Evolutionary conservation across 2,888 invertebrate genomes (phyloP).

Genomic region (Phrixothrix hirtus): DNA sequence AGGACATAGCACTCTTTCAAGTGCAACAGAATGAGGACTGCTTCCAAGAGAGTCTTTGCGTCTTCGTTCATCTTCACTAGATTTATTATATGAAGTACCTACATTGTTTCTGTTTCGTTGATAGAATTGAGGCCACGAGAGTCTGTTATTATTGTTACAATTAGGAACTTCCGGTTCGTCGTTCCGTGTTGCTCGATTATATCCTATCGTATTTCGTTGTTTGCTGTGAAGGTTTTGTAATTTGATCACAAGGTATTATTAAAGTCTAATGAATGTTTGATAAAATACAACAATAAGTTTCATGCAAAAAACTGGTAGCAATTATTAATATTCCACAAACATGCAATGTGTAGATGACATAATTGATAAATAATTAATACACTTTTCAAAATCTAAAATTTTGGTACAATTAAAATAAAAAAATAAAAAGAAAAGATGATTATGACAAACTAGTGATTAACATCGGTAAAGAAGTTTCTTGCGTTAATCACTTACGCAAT

Average conservation of each 20-base stretch:
- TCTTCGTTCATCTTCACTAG: constrained; percentile 51
- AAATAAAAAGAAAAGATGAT: constrained; percentile 16
- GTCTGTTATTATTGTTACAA: constrained; percentile 58
- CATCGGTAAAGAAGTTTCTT: constrained; percentile 27
- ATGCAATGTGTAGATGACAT: constrained; percentile 10
- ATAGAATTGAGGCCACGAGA: constrained; percentile 64
- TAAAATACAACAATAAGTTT: constrained; percentile 2
- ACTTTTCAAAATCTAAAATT: background rate
- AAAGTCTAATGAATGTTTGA: too few relatives aligned
- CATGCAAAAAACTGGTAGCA: constrained; percentile 10
- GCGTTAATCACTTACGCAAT: constrained; percentile 78
- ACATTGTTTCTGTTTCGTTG: constrained; percentile 34
- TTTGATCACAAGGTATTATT: too few relatives aligned
- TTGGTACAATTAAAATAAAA: constrained; percentile 6
- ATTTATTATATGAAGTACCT: constrained; percentile 50
- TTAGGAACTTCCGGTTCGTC: constrained; percentile 59
- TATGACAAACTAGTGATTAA: constrained; percentile 28
- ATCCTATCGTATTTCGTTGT: constrained; percentile 53
- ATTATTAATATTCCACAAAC: constrained; percentile 18
- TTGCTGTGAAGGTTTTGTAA: constrained; percentile 44
- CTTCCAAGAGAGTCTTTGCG: constrained; percentile 48
- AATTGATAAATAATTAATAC: background rate
- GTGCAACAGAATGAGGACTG: constrained; percentile 56
- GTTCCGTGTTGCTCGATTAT: constrained; percentile 51
- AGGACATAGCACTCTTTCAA: constrained; percentile 67